Conservation (phyloP, 2,113 vertebrate genomes). For the Ornithorhynchus anatinus region DNA sequence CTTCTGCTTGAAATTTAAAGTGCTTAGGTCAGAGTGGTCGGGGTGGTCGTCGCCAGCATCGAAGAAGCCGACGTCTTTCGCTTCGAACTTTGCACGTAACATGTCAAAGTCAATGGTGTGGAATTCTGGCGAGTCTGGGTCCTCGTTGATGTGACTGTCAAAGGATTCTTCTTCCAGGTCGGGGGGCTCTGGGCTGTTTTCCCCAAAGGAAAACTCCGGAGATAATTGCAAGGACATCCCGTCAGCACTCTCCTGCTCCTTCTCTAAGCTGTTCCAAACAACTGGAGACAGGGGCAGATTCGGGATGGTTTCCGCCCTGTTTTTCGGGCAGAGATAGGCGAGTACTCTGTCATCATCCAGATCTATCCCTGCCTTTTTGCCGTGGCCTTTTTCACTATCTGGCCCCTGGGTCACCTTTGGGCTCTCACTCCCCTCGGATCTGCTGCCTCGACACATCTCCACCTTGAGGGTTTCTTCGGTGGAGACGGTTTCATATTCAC, state of each 20-base stretch:
- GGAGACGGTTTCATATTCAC: conserved; percentile 81
- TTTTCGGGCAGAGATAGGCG: conserved; percentile 63
- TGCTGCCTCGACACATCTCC: conserved; percentile 80
- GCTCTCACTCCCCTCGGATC: conserved; percentile 45
- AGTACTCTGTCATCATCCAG: conserved; percentile 45
- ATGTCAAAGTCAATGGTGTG: conserved; percentile 77
- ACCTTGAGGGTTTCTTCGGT: conserved; percentile 81
- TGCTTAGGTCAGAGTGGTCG: neutral
- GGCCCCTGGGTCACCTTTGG: conserved; percentile 23
- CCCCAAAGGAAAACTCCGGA: conserved; percentile 47
- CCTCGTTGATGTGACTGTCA: neutral
- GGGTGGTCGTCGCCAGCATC: conserved; percentile 68
- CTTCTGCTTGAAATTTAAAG: conserved; percentile 26
- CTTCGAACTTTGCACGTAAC: conserved; percentile 78
- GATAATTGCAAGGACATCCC: conserved; percentile 60
- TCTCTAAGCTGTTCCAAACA: conserved; percentile 69
- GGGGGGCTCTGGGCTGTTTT: conserved; percentile 52
- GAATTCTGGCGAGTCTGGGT: conserved; percentile 46
- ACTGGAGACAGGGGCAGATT: conserved; percentile 54
- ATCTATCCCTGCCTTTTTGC: conserved; percentile 36
- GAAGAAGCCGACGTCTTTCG: conserved; percentile 79
- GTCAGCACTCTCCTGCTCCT: conserved; percentile 57
- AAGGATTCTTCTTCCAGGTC: conserved; percentile 59
- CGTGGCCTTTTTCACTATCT: neutral
- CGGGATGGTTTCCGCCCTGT: conserved; percentile 51